Percentiles rank a stretch among this genome's conserved stretches.
These are phyloP conservation scores for Hystrix brachyura DNA, from an alignment of 2,113 vertebrate genomes.

Conservation along the genomic window DNA sequence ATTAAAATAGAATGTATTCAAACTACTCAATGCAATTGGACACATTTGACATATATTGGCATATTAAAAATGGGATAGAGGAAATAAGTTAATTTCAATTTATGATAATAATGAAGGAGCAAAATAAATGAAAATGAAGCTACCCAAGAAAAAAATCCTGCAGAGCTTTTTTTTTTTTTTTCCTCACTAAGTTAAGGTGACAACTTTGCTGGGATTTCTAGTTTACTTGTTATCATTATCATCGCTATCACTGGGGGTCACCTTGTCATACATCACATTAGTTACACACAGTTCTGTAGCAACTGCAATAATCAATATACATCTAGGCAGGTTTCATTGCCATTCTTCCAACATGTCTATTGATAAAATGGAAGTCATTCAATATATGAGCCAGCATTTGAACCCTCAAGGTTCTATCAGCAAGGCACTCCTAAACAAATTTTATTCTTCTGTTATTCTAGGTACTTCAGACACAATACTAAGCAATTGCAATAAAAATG, in stretches of 20 bases:
- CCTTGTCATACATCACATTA: slow-evolving; percentile 68
- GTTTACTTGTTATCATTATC: slow-evolving; percentile 41
- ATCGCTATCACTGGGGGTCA: slow-evolving; percentile 66
- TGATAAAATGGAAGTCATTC: slow-evolving; percentile 61
- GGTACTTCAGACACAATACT: background rate
- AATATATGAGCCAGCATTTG: slow-evolving; percentile 1
- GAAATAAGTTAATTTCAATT: slow-evolving; percentile 78
- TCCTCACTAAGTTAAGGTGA: slow-evolving; percentile 58
- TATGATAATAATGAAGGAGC: slow-evolving; percentile 55
- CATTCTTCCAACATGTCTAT: slow-evolving; percentile 29
- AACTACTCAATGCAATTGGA: slow-evolving; percentile 57
- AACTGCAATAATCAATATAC: slow-evolving; percentile 60
- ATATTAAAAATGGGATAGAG: slow-evolving; percentile 65
- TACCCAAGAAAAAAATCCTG: background rate
- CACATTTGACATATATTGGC: slow-evolving; percentile 74
- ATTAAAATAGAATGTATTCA: slow-evolving; percentile 82
- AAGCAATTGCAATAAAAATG: background rate
- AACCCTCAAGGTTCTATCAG: background rate
- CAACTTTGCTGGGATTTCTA: slow-evolving; percentile 28
- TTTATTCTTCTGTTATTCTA: background rate
- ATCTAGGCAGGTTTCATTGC: slow-evolving; percentile 32
- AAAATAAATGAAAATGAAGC: slow-evolving; percentile 71
- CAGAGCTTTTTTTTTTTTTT: slow-evolving; percentile 46
- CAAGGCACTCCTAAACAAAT: background rate
- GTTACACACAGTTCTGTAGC: slow-evolving; percentile 54